Percentiles rank a stretch among this genome's conserved stretches.
Evolutionary conservation across 2,888 invertebrate genomes (phyloP).

Genomic region (Pachydiplax longipennis): DNA sequence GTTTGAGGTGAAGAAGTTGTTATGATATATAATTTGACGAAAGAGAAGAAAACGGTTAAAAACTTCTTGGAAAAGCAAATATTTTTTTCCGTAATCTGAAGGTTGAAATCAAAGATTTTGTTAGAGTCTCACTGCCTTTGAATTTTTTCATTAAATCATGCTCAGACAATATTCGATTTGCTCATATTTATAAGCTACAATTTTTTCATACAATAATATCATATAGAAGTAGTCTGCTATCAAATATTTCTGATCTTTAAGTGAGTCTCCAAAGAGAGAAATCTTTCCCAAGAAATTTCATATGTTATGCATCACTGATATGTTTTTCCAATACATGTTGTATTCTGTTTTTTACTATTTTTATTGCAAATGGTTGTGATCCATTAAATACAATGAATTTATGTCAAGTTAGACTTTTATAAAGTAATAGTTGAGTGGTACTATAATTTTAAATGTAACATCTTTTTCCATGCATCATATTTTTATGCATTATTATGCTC

Average conservation of each 20-base stretch:
- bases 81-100: background rate
- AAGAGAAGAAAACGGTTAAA: background rate
- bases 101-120: background rate
- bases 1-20: background rate
- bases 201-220: background rate
- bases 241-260: background rate
- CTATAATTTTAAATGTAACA: background rate
- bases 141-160: background rate
- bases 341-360: background rate
- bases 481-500: background rate
- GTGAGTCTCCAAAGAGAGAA: background rate
- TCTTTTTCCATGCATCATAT: background rate
- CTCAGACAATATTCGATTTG: background rate
- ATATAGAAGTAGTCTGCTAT: background rate
- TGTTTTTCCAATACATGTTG: background rate
- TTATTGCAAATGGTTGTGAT: background rate
- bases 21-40: background rate
- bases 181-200: conserved; percentile 3
- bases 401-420: background rate
- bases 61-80: background rate
- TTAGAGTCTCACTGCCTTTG: background rate
- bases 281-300: background rate
- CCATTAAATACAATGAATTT: background rate
- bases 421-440: background rate
- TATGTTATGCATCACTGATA: background rate